Evolutionary conservation across 2,113 vertebrate species (phyloP).

Genomic region (Hippolais icterina): DNA sequence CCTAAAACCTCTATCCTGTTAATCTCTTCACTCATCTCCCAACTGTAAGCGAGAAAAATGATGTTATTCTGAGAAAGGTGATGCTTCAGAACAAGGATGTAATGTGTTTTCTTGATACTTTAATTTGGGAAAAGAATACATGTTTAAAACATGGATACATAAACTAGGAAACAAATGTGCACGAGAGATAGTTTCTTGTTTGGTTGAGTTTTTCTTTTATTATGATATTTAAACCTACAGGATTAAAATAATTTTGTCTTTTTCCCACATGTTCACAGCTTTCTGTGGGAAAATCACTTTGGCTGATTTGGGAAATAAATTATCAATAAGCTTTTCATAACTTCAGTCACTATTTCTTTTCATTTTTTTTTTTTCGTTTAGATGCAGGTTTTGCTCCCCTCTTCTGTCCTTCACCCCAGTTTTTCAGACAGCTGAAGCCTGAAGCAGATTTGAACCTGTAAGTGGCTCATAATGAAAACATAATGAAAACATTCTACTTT

Average conservation of each 20-base stretch:
- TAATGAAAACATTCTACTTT: neutral
- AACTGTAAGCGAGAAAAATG: rapidly evolving
- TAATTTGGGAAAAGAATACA: neutral
- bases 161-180: neutral
- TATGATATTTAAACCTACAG: neutral
- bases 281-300: neutral
- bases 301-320: neutral
- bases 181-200: neutral
- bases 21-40: neutral
- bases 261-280: rapidly evolving
- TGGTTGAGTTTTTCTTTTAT: neutral
- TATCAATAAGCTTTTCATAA: neutral
- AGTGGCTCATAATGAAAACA: neutral
- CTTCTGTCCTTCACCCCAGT: neutral
- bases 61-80: neutral
- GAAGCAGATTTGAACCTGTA: neutral
- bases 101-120: neutral
- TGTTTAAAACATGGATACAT: rapidly evolving
- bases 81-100: neutral
- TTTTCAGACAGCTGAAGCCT: neutral
- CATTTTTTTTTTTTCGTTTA: neutral
- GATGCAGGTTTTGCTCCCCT: neutral
- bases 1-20: neutral
- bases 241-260: neutral
- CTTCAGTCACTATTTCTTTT: neutral